A percentile compares a stretch with the other conserved stretches of the same genome.
phyloP scores from a whole-genome alignment of 2,797 vertebrate species.

The Coluber constrictor region DNA sequence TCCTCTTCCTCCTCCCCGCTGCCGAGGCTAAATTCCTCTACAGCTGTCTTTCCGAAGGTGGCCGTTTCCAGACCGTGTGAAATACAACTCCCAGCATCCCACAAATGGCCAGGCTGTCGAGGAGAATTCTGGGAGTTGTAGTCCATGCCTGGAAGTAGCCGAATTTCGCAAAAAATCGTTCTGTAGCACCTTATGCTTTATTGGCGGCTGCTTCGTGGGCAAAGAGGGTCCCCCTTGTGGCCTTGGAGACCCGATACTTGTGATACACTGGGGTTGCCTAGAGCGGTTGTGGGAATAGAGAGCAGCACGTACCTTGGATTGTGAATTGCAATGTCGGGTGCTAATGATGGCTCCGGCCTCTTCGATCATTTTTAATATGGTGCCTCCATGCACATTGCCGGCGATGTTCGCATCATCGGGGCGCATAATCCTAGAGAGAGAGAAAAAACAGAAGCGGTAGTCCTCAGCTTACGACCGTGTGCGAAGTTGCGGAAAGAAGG shows the following conservation, averaged over 20 bases:
- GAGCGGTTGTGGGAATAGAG: neutral
- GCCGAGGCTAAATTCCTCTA: neutral
- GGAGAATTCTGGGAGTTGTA: neutral
- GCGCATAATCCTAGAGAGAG: constrained; percentile 83
- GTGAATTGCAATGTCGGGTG: constrained; percentile 91
- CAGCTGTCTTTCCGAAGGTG: too few relatives aligned
- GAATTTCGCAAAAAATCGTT: accelerated
- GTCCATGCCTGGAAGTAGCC: neutral
- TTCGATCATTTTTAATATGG: constrained; percentile 95
- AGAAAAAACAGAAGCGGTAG: too few relatives aligned
- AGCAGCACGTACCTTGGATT: constrained; percentile 71
- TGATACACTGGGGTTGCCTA: neutral
- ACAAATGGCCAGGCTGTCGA: neutral
- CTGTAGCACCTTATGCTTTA: neutral
- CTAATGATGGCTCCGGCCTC: constrained; percentile 91
- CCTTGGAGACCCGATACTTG: neutral
- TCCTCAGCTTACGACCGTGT: too few relatives aligned
- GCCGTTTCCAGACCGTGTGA: neutral
- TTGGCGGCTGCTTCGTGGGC: neutral
- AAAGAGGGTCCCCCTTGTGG: neutral
- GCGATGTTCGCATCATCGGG: constrained; percentile 91
- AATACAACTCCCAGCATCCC: neutral
- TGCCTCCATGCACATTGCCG: constrained; percentile 90
- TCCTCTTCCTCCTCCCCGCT: too few relatives aligned
- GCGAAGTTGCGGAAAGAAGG: too few relatives aligned